phyloP scores from a whole-genome alignment of 2,888 invertebrate genomes.

The Ophion ventricosus region DNA sequence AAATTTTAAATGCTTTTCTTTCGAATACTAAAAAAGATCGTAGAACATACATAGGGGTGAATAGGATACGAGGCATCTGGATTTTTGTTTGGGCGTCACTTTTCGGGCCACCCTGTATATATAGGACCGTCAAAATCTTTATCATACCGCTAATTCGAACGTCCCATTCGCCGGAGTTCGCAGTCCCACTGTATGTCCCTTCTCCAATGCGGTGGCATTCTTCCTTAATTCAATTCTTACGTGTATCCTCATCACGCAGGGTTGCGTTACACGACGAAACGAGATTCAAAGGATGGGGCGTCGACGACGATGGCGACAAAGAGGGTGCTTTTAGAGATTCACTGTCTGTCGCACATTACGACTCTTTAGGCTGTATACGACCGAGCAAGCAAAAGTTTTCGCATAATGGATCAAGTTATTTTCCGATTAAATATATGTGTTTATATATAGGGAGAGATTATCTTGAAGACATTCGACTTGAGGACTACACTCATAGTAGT shows the following conservation, averaged over 20 bases:
- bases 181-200: slow-evolving; percentile 22
- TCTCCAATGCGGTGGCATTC: slow-evolving; percentile 19
- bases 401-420: slow-evolving; percentile 58
- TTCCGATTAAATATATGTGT: slow-evolving; percentile 28
- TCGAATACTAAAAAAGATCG: not conserved
- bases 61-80: not conserved
- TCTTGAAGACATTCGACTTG: not conserved
- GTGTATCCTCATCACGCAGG: slow-evolving; percentile 54
- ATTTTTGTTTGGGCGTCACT: not conserved
- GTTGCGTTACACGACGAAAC: slow-evolving; percentile 37
- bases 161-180: not conserved
- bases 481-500: not conserved
- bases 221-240: slow-evolving; percentile 68
- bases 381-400: slow-evolving; percentile 23
- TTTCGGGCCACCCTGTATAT: not conserved
- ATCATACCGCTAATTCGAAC: slow-evolving; percentile 37
- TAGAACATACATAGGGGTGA: not conserved
- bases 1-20: not conserved
- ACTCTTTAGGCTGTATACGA: slow-evolving; percentile 49
- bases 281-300: slow-evolving; percentile 28
- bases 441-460: not conserved
- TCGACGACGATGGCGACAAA: slow-evolving; percentile 25
- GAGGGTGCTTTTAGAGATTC: slow-evolving; percentile 42
- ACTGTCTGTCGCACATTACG: slow-evolving; percentile 69
- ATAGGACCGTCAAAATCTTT: slow-evolving; percentile 50